phyloP scores from a whole-genome alignment of 1,140 invertebrate genomes.

The Neotoxoptera formosana region DNA sequence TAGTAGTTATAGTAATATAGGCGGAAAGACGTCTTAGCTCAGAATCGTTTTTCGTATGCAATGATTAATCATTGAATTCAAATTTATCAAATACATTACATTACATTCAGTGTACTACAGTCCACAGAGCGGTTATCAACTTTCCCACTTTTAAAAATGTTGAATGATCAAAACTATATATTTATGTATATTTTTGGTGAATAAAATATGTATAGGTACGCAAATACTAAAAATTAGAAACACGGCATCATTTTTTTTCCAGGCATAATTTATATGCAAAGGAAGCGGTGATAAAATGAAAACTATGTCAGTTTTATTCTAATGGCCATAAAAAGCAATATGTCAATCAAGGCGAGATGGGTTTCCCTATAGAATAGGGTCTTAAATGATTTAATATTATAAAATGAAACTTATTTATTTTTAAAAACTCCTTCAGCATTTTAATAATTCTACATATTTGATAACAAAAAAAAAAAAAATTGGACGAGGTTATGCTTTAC shows the following conservation, averaged over 20 bases:
- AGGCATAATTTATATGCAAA: neutral
- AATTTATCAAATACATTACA: no score
- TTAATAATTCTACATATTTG: neutral
- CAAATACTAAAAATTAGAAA: neutral
- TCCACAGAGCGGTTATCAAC: no score
- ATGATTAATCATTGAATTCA: no score
- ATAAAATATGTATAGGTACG: neutral
- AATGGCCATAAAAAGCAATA: neutral
- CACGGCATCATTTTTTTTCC: neutral
- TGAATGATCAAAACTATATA: neutral
- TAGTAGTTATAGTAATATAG: no score
- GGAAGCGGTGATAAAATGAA: neutral
- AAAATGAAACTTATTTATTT: conserved; percentile 11
- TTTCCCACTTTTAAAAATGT: neutral
- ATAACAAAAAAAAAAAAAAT: neutral
- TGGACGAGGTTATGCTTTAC: neutral
- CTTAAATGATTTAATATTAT: neutral
- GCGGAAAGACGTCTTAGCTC: no score
- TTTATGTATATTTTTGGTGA: neutral
- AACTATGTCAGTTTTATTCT: neutral
- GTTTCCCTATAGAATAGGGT: neutral
- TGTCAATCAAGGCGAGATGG: neutral
- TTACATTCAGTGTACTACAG: no score
- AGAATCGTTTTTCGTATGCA: no score
- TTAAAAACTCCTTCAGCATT: neutral